Evolutionary conservation across 2,888 invertebrate genomes (phyloP).

Genomic region (Agonopterix arenella): DNA sequence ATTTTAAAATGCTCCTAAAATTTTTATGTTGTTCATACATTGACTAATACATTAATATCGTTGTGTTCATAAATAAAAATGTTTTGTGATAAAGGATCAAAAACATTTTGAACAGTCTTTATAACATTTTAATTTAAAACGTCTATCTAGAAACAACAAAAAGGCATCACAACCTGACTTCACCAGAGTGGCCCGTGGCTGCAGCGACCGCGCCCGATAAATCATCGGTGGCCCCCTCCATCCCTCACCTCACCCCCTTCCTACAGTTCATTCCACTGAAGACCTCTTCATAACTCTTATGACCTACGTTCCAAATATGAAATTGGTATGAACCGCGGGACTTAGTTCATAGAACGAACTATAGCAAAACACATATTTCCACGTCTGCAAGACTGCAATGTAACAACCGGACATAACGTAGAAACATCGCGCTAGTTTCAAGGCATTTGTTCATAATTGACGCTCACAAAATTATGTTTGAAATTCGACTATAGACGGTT

Average conservation of each 20-base stretch:
- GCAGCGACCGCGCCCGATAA: constrained; percentile 3
- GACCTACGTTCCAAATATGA: background rate
- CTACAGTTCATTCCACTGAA: background rate
- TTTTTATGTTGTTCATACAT: too few relatives aligned
- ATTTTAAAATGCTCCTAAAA: too few relatives aligned
- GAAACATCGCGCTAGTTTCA: constrained; percentile 18
- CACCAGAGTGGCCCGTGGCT: constrained; percentile 4
- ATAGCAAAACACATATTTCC: constrained; percentile 40
- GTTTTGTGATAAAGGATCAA: too few relatives aligned
- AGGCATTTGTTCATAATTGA: constrained; percentile 2
- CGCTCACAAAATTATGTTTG: background rate
- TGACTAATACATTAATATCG: too few relatives aligned
- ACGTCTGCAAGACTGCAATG: constrained; percentile 28
- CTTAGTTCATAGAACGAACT: background rate
- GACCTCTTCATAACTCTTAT: background rate
- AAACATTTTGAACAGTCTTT: too few relatives aligned
- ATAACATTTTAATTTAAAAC: too few relatives aligned
- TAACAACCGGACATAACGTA: constrained; percentile 31
- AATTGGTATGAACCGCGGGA: too few relatives aligned
- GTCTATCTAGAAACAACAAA: background rate
- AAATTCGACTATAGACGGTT: too few relatives aligned
- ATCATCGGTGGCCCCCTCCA: constrained; percentile 6
- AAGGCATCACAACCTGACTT: constrained; percentile 7
- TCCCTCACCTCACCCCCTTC: background rate
- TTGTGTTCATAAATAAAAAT: too few relatives aligned